Evolutionary conservation across 1,140 invertebrate genomes (phyloP), one percentile per base, ranked within the genome.

Genomic region (Harlomillsia oculata): DNA sequence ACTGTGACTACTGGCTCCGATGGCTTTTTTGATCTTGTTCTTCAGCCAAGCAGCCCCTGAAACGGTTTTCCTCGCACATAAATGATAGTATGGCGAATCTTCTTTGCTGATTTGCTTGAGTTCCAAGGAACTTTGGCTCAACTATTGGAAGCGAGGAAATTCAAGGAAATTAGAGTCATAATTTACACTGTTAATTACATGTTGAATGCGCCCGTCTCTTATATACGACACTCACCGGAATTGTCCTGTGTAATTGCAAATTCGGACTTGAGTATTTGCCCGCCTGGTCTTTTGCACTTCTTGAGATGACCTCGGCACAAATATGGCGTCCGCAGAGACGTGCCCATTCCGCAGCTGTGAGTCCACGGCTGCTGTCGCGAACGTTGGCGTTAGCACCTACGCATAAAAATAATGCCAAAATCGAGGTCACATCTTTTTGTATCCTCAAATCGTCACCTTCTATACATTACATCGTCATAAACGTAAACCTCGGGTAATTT

Each of bases 281-380:
- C 74, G 46, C 1, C 40, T 58, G 49, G 60, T 29, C 75, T 76
- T 52, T 53, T 45, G 57, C 54, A 52, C 49, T 45, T 16, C 3
- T 73, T 74, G 50, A 81, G 59, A 88, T 85, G 34, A 83, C 76
- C 59, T 87, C 82, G 1, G 82, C 82, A 66, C 82, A 85, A 13
- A 82, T 77, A 63, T 83, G 79, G 20, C 85, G 75, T 2, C 84
- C 82, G 60, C 84, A 87, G 69, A 80, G 85, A 56, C 80, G 72
- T 1, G 86, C 84, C 86, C 85, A 89, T 67, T 88, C 83, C 52
- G 51, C 53, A 0, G 85, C 83, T 51, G 81, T 75, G 6, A 86
- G 71, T 5, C 82, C 80, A 52, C 84, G 73, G 1, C 82, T 81
- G 41, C 77, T 75, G 66, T 89, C 86, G 21, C 82, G 72, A 41